Conservation (phyloP, 2,797 vertebrate genomes). For the Notoglanidium macrostoma region DNA sequence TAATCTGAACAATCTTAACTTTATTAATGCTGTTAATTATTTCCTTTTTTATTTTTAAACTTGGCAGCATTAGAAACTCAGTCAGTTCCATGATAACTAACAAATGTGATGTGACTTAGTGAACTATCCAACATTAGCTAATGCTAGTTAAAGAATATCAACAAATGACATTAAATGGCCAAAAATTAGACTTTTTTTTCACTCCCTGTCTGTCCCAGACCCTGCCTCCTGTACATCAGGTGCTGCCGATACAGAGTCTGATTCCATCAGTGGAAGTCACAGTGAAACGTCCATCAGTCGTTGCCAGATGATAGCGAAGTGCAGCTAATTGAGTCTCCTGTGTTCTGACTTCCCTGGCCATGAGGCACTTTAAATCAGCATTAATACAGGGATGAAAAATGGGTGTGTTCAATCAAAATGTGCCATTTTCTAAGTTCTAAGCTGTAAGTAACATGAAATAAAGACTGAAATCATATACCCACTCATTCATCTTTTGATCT, state of each 20-base stretch:
- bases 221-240: not conserved
- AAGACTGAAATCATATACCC: no score
- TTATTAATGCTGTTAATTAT: not conserved
- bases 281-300: not conserved
- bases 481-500: no score
- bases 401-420: no score
- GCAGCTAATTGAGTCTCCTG: not conserved
- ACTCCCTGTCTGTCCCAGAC: not conserved
- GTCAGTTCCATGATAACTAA: not conserved
- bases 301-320: no score
- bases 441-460: no score
- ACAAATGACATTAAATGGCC: not conserved
- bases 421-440: not conserved
- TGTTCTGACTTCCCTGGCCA: not conserved
- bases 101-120: not conserved
- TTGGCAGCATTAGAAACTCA: not conserved
- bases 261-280: not conserved
- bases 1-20: not conserved
- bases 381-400: not conserved
- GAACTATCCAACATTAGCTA: not conserved
- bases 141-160: not conserved
- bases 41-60: not conserved
- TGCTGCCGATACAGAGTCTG: not conserved
- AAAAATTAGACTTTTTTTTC: not conserved
- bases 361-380: not conserved